A percentile compares a stretch with the other conserved stretches of the same genome.
Conservation (phyloP, 2,113 vertebrate species). For the Colossoma macropomum region DNA sequence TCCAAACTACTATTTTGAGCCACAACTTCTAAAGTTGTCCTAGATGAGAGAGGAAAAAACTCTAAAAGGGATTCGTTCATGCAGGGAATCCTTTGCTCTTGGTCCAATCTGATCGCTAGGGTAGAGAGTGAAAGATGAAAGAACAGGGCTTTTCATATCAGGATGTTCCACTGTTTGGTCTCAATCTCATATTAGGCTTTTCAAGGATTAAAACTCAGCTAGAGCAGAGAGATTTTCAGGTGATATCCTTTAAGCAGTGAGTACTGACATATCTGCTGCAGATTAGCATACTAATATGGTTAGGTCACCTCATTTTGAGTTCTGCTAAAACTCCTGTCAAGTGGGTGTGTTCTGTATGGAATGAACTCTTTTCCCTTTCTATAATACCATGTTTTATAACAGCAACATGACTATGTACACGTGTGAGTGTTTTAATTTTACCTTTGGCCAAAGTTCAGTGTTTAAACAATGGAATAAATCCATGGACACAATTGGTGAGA, state of each 20-base stretch:
- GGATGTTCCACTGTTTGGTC: slow-evolving; percentile 19
- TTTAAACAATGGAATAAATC: slow-evolving; percentile 44
- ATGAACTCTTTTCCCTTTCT: background rate
- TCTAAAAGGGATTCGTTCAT: slow-evolving; percentile 7
- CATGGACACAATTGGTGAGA: background rate
- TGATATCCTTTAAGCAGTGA: background rate
- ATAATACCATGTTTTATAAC: background rate
- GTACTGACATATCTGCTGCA: background rate
- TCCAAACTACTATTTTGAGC: slow-evolving; percentile 6
- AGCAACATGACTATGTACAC: background rate
- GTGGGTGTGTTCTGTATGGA: background rate
- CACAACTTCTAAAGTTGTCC: slow-evolving; percentile 4
- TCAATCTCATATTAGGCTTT: background rate
- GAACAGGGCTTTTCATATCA: slow-evolving; percentile 14
- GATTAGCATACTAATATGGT: background rate
- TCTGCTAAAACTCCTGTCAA: background rate
- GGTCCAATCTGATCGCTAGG: slow-evolving; percentile 56
- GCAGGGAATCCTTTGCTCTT: slow-evolving; percentile 45
- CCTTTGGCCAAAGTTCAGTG: slow-evolving; percentile 31
- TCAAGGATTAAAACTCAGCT: background rate
- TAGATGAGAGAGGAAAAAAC: background rate
- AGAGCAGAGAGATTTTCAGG: background rate
- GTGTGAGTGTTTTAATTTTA: slow-evolving; percentile 20
- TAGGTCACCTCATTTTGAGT: background rate
- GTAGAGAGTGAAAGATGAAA: slow-evolving; percentile 55